Percentiles rank a stretch among this genome's conserved stretches.
phyloP scores from a whole-genome alignment of 1,140 invertebrate genomes.

The Panagrolaimus sp. region DNA sequence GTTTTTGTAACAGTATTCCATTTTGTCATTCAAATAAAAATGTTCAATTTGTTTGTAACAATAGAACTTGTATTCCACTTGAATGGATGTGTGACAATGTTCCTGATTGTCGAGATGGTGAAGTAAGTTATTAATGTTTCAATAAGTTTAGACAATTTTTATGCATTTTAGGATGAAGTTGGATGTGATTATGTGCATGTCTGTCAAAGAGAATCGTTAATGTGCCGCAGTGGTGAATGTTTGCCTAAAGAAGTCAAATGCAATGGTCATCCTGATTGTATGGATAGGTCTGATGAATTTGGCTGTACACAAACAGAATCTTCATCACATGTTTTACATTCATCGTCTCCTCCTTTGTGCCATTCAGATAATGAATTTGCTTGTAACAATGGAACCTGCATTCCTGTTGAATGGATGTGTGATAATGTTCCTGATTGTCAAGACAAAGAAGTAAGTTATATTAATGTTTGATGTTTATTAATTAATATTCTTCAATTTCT shows the following conservation, averaged over 20 bases:
- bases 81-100: conserved; percentile 17
- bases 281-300: conserved; percentile 18
- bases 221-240: conserved; percentile 24
- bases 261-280: conserved; percentile 19
- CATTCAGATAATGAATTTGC: too few species aligned
- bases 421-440: conserved; percentile 23
- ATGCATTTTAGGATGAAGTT: conserved; percentile 16
- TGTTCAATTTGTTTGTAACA: too few species aligned
- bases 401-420: not conserved
- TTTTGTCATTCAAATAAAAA: too few species aligned
- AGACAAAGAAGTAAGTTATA: conserved; percentile 7
- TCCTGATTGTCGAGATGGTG: conserved; percentile 18
- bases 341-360: too few species aligned
- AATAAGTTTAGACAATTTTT: not conserved
- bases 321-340: too few species aligned
- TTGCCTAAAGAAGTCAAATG: conserved; percentile 12
- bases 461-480: not conserved
- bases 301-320: too few species aligned
- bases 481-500: not conserved
- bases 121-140: conserved; percentile 3
- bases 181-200: conserved; percentile 18
- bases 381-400: not conserved
- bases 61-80: not conserved
- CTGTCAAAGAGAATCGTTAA: conserved; percentile 4
- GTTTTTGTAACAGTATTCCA: too few species aligned